Evolutionary conservation across 2,113 vertebrate genomes (phyloP).

Genomic region (Himantopus leucocephalus): DNA sequence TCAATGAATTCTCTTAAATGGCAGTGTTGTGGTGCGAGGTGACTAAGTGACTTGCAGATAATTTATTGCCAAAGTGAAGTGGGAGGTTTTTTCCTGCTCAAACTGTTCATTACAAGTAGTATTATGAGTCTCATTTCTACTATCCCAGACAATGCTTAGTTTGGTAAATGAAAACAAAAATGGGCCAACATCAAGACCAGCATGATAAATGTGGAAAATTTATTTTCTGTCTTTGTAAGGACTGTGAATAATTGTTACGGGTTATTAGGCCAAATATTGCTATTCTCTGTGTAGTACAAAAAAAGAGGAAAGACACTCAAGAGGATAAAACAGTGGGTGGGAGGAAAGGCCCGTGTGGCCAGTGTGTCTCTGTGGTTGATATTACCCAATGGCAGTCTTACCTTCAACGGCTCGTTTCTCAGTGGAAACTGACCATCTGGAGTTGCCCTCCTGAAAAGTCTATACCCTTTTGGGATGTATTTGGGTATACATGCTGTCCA

Average conservation of each 20-base stretch:
- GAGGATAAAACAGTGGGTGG: background rate
- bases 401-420: background rate
- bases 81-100: background rate
- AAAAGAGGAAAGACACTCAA: background rate
- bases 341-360: background rate
- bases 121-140: background rate
- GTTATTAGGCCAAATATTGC: background rate
- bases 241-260: background rate
- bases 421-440: rapidly evolving
- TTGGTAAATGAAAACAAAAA: background rate
- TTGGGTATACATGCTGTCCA: background rate
- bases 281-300: background rate
- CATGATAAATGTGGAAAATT: background rate
- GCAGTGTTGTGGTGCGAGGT: background rate
- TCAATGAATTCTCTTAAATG: background rate
- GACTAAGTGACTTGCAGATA: background rate
- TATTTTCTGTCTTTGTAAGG: background rate
- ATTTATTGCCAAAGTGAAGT: background rate
- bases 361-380: background rate
- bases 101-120: background rate
- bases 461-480: rapidly evolving
- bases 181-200: background rate
- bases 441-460: background rate
- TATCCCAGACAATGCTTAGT: background rate
- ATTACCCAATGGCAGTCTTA: rapidly evolving